Base-by-base conservation (phyloP, 2,113 vertebrate species). In the Passer domesticus region DNA sequence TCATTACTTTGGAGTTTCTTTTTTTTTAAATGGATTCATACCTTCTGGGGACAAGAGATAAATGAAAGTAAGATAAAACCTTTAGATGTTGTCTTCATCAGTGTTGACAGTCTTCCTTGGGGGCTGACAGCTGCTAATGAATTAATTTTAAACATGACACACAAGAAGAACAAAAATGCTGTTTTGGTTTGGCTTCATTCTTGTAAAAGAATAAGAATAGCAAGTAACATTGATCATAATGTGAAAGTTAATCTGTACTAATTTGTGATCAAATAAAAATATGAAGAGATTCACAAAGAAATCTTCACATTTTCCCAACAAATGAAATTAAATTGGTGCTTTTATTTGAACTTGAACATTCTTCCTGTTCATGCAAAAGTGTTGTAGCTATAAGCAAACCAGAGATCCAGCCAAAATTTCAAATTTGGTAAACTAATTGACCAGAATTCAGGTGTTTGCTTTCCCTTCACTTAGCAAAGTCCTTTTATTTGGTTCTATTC, bases 21-120 rank as follows among this genome's bases (percentile, higher is more conserved):
- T 60, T 68, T 19, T 77, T 68, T 76, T 62, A 75, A 96, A 96
- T 92, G 68, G 67, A 91, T 96, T 85, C 53, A 55, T 95, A 95
- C 96, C 97, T 98, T 97, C 96, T 91, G 89, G 98, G 97, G 93
- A 97, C 95, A 97, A 94, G 90, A 97, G 95, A 97, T 92, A 96
- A 96, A 98, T 96, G 90, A 93, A 95, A 46, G 95, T 94, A 97
- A 98, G 31, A 74, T 62, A 87, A 98, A 97, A 98, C 95, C 91
- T 96, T 97, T 87, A 97, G 96, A 96, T 96, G 91, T 83, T 96
- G 94, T 94, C 96, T 96, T 97, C 96, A 97, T 96, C 94, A 94
- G 52, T 92, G 87, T 41, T 97, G 95, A 95, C 85, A 93, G 81
- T 95, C 95, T 91, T 89, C 87, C 87, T 95, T 93, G 60, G 52